Base-by-base conservation (phyloP, 2,113 vertebrate species). In the Clupea harengus region DNA sequence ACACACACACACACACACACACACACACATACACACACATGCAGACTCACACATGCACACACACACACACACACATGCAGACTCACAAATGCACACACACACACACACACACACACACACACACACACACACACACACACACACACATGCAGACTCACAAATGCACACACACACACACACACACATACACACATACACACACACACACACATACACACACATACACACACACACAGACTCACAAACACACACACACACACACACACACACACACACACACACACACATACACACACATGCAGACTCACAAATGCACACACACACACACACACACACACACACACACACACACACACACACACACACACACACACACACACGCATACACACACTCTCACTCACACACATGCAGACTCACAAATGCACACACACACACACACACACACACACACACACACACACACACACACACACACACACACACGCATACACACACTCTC, bases 1-100 rank as follows among this genome's bases (percentile, higher is more conserved):
- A 89, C 85, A 89, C 87, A 85, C 54, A 89, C 81, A 81, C 72
- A 78, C n/a, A n/a, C n/a, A n/a, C n/a, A n/a, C 2, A 18, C 67
- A 72, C 0, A 28, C 81, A 81, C 81, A 25, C 0, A n/a, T n/a
- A 32, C 22, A 11, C 22, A 45, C 11, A 78, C 4, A 78, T 8
- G 22, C n/a, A n/a, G n/a, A n/a, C n/a, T n/a, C n/a, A n/a, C n/a
- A n/a, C n/a, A n/a, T n/a, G n/a, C 2, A 18, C 67, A 72, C 0
- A 28, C 81, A 81, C 81, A 25, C 0, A 32, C 22, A 11, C 22
- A 45, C 11, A 78, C 4, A 78, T 8, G 22, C 2, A 18, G n/a
- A n/a, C n/a, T n/a, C n/a, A n/a, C n/a, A n/a, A n/a, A n/a, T n/a
- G n/a, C 67, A 72, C 0, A 28, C 81, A 81, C 81, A 25, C 0